Evolutionary conservation across 2,888 invertebrate genomes (phyloP).

Genomic region (Philopedon plagiatum): DNA sequence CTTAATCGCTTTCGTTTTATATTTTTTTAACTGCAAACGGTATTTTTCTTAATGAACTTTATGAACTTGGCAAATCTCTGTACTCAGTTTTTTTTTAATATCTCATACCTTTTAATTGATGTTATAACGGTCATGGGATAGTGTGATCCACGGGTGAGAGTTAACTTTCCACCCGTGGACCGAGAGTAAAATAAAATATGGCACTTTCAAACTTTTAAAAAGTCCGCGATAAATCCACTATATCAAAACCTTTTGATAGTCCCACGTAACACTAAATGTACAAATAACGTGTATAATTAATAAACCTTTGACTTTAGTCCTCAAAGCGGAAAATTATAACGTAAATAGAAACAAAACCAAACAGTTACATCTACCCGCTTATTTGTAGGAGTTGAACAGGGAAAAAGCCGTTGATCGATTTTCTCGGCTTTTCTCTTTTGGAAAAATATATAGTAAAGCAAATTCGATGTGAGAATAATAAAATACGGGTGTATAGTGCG

Average conservation of each 20-base stretch:
- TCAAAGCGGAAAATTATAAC: background rate
- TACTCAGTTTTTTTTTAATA: too few relatives aligned
- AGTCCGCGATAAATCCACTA: too few relatives aligned
- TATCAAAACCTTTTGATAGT: background rate
- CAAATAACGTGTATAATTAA: background rate
- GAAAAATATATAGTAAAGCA: constrained; percentile 16
- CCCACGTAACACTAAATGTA: background rate
- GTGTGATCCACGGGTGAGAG: too few relatives aligned
- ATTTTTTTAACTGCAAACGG: too few relatives aligned
- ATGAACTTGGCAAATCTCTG: too few relatives aligned
- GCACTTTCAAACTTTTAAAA: too few relatives aligned
- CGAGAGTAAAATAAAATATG: too few relatives aligned
- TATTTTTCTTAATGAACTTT: too few relatives aligned
- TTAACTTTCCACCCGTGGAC: too few relatives aligned
- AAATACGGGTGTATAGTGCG: constrained; percentile 11
- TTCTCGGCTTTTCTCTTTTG: background rate
- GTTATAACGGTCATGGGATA: too few relatives aligned
- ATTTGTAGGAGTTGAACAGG: background rate
- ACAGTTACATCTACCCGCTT: background rate
- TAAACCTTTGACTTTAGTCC: background rate
- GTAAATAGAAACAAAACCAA: constrained; percentile 7
- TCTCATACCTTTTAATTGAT: too few relatives aligned
- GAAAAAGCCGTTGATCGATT: background rate
- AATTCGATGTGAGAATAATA: constrained; percentile 25
- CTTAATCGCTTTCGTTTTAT: too few relatives aligned